Base-by-base conservation (phyloP, 92 coral and sea anemone genomes). In the Isaurus tuberculatus region DNA sequence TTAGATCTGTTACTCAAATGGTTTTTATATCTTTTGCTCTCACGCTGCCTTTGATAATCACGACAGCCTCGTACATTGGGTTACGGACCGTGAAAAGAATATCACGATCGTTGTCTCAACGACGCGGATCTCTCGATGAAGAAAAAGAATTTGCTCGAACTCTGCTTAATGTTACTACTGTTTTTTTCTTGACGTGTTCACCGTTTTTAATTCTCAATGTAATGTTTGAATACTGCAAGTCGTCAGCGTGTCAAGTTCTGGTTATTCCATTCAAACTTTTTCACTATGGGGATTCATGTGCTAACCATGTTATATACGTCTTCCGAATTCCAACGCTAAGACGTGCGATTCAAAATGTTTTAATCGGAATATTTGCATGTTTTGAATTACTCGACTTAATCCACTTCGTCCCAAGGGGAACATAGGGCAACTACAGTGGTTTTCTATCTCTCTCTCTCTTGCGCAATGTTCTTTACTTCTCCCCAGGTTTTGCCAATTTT, bases 141-240 rank as follows among this genome's bases (percentile, higher is more conserved):
- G 97, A 93, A 60, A 71, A 31, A 55, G 83, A 81, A 29, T 87
- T 93, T 42, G 91, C 90, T 27, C 91, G 87, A 73, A 93, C 91
- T 88, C 83, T 93, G 11, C 78, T 93, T 51, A 88, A 48, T 70
- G 85, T 93, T 28, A 90, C 97, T 0, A 42, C 88, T 6, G 74
- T 86, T 55, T 92, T 92, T 64, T 75, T 90, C 19, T 42, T 92
- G 79, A 92, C 91, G 7, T 92, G 97, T 94, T 78, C 91, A 46
- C 97, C 97, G 3, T 92, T 92, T 43, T 85, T 90, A 26, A 79
- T 92, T 23, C 87, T 92, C n/a, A 92, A 92, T 67, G 82, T 92
- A 58, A 86, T 86, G 34, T 74, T 85, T 28, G 86, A 73, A 77
- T 92, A 90, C 73, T 93, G 97, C 60, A 53, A 82, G 61, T 64